phyloP scores from a whole-genome alignment of 1,140 invertebrate genomes.

The Octopus sinensis region DNA sequence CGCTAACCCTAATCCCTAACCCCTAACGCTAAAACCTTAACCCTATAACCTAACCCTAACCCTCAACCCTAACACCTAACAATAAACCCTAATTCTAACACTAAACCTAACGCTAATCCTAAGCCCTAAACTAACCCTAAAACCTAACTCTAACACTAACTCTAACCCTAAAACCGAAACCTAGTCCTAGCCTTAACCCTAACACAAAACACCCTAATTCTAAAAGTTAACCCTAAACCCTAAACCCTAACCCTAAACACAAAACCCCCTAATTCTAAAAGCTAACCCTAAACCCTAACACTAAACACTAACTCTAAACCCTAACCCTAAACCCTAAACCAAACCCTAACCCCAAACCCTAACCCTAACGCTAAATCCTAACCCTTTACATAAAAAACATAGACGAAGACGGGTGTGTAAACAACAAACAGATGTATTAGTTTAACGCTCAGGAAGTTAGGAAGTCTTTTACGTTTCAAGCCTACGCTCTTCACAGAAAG shows the following conservation, averaged over 20 bases:
- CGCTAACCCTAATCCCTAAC: no score
- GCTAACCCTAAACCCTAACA: slow-evolving; percentile 1
- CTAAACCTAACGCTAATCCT: no score
- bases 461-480: no score
- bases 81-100: no score
- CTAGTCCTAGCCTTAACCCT: background rate
- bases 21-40: no score
- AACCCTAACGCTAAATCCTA: slow-evolving; percentile 1
- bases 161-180: slow-evolving; percentile 4
- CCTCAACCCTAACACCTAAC: no score
- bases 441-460: no score
- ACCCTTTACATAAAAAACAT: background rate
- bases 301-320: background rate
- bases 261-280: slow-evolving; percentile 4
- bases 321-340: background rate
- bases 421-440: no score
- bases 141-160: slow-evolving; percentile 1
- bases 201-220: background rate
- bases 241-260: background rate
- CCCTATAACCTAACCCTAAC: no score
- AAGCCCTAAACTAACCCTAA: no score
- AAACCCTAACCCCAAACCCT: background rate
- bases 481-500: no score
- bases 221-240: background rate
- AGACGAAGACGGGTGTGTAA: no score